Evolutionary conservation across 1,140 invertebrate genomes (phyloP), one percentile per base, ranked within the genome.

Genomic region (Zaprionus gabonicus): DNA sequence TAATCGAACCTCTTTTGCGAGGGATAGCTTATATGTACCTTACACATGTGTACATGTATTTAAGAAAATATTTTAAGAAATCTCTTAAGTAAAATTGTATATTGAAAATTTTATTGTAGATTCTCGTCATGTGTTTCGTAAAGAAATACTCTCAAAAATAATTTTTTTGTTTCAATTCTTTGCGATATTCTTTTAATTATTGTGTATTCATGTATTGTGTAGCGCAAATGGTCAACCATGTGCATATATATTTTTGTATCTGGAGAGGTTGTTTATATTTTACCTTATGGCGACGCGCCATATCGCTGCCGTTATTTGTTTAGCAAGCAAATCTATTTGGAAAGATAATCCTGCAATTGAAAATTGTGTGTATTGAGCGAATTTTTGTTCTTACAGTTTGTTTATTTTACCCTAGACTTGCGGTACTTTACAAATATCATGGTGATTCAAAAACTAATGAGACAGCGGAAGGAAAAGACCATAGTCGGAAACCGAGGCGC

Each of bases 261-360:
- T 55, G 20, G 0, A 64, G 34, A 51, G 63, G 57, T 75, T 70
- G 72, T 75, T 75, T 75, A 75, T 75, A 59, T 58, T 46, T 27
- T 36, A 67, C 38, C 59, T 57, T 70, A 70, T 63, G 51, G 65
- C 58, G 46, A 53, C 70, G 70, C 55, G 71, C 31, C 65, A 57
- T 72, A 66, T 56, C 38, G 71, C 25, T 55, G 55, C 13, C 56
- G 7, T 25, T 62, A 70, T 70, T 71, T 75, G 51, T 71, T 75
- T 75, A 75, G 67, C 67, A 64, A 75, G 41, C 67, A 51, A 58
- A 64, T 75, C 51, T 71, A 59, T 75, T 75, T 75, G 72, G 41
- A 57, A 51, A 75, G 59, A 53, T 58, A 64, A 57, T 41, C 46
- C 20, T 28, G 53, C 60, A 76, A 44, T 27, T 71, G 41, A 41